A percentile compares a stretch with the other conserved stretches of the same genome.
Conservation (phyloP, 2,113 vertebrate genomes). For the Gymnarchus niloticus region DNA sequence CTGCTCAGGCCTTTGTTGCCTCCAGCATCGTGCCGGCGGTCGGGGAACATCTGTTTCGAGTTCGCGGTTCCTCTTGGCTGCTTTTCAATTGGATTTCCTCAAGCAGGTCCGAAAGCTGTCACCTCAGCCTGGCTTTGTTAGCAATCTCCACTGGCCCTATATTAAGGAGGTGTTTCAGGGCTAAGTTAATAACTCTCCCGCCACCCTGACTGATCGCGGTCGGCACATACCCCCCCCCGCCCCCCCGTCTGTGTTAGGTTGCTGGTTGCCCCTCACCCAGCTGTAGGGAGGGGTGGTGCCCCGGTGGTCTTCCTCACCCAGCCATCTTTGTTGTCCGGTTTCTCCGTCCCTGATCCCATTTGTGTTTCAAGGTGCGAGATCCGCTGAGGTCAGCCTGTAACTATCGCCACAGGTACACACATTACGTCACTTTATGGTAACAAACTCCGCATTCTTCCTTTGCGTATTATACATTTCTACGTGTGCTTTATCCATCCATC, state of each 20-base stretch:
- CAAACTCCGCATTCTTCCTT: no score
- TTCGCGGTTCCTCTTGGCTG: conserved; percentile 98
- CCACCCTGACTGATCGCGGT: conserved; percentile 82
- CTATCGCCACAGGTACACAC: neutral
- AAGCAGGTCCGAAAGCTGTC: conserved; percentile 96
- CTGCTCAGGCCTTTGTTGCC: conserved; percentile 46
- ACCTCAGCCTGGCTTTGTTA: conserved; percentile 96
- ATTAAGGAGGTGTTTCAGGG: conserved; percentile 99
- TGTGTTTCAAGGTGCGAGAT: neutral
- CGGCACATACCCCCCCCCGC: conserved; percentile 44
- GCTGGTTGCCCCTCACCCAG: conserved; percentile 43
- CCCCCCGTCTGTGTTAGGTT: conserved; percentile 56
- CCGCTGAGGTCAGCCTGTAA: neutral
- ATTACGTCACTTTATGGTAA: no score
- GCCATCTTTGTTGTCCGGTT: neutral
- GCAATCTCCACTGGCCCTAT: conserved; percentile 87
- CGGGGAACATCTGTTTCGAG: conserved; percentile 91
- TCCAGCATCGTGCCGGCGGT: conserved; percentile 61
- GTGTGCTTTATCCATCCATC: neutral
- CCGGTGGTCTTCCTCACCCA: conserved; percentile 40
- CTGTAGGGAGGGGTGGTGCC: conserved; percentile 41
- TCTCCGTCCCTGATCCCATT: neutral
- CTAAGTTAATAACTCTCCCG: conserved; percentile 98
- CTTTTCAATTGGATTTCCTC: conserved; percentile 99
- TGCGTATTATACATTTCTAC: neutral